Base-by-base conservation (phyloP, 2,113 vertebrate genomes). In the Caloenas nicobarica region DNA sequence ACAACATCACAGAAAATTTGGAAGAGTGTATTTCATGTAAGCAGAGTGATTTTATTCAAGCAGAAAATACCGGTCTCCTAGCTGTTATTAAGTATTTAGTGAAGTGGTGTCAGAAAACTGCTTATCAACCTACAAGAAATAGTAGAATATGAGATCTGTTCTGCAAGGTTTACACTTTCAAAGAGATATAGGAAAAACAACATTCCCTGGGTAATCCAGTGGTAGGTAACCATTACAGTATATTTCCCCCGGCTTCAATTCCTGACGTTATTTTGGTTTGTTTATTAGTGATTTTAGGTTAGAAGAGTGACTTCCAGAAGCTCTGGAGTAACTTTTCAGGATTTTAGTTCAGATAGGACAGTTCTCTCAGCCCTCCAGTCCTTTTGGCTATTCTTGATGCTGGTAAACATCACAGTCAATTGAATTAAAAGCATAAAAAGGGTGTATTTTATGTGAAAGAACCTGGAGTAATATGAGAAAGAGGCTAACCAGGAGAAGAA, bases 401-500 rank as follows among this genome's bases (percentile, higher is more conserved):
- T 71, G 23, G 11, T 66, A 66, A 91, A 65, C 10, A 61, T 56
- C 56, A 57, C 15, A 71, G 79, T 77, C 58, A 86, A 42, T 17
- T 92, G 33, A 95, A 58, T 93, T 83, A 70, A 66, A 17, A 77
- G 40, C 7, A n/a, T 66, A n/a, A 92, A 88, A 97, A 51, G 6
- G 21, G 60, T 74, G 16, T 76, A 16, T 38, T 91, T 91, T 69
- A 61, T 0, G 1, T 79, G 48, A 86, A 77, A 86, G 40, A 80
- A 71, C n/a, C 38, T 65, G n/a, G 9, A 94, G 19, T 50, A 76
- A 69, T 81, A 62, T 62, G 42, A 80, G 68, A 73, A 89, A 91
- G 48, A 86, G 28, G 19, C 61, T 87, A 91, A 89, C 34, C n/a
- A 87, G 62, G 18, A 95, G 46, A 93, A 92, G 62, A 91, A 95